These are phyloP conservation scores for Cebidichthys violaceus DNA, from an alignment of 2,113 vertebrate genomes.

Conservation along the genomic window DNA sequence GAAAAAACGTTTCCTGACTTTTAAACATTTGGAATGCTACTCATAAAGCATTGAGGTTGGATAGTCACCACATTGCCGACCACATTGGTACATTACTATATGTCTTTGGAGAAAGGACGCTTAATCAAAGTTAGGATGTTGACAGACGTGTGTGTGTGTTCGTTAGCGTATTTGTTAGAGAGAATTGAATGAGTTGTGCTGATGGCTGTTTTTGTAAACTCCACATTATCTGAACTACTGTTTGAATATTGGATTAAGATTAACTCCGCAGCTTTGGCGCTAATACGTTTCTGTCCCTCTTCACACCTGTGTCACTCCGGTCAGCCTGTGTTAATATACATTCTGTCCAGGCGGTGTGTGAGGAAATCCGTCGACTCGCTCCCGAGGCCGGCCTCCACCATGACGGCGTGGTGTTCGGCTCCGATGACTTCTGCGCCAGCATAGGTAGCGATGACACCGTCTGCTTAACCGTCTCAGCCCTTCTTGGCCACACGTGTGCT, in stretches of 20 bases:
- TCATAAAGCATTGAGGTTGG: background rate
- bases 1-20: background rate
- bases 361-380: constrained; percentile 85
- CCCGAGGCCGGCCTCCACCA: constrained; percentile 88
- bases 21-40: background rate
- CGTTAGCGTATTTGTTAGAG: background rate
- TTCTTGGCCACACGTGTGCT: background rate
- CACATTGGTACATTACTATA: background rate
- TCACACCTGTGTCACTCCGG: constrained; percentile 21
- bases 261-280: constrained; percentile 4
- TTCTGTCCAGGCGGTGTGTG: constrained; percentile 90
- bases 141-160: constrained; percentile 8
- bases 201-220: background rate
- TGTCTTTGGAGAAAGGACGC: background rate
- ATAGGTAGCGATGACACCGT: constrained; percentile 87
- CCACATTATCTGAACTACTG: constrained; percentile 9
- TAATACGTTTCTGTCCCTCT: background rate
- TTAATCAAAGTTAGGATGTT: background rate
- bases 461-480: background rate
- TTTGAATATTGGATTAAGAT: constrained; percentile 4
- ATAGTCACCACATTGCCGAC: too few relatives aligned
- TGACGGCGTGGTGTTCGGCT: constrained; percentile 96
- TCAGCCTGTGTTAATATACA: constrained; percentile 46
- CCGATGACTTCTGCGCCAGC: constrained; percentile 98
- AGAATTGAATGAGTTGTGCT: background rate